Percentiles rank a stretch among this genome's conserved stretches.
phyloP scores from a whole-genome alignment of 2,888 invertebrate genomes.

The Drosophila subquinaria region DNA sequence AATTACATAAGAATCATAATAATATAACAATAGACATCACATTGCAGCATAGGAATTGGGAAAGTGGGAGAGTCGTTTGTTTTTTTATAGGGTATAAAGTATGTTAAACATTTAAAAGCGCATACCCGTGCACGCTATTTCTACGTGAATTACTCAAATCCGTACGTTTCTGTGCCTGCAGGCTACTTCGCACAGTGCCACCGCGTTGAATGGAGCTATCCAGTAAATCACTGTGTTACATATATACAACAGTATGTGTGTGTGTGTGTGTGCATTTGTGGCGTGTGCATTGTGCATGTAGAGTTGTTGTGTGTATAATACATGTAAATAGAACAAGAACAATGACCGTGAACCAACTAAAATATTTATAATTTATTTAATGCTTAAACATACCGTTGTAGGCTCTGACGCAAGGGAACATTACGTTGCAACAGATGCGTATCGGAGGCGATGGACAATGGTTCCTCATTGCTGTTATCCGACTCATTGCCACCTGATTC shows the following conservation, averaged over 20 bases:
- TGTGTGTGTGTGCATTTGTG: slow-evolving; percentile 27
- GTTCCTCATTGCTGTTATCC: slow-evolving; percentile 91
- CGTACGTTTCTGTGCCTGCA: slow-evolving; percentile 86
- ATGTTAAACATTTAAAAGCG: slow-evolving; percentile 76
- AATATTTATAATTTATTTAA: neutral
- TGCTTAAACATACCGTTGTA: slow-evolving; percentile 86
- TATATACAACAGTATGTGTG: slow-evolving; percentile 28
- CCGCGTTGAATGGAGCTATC: slow-evolving; percentile 88
- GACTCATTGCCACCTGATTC: slow-evolving; percentile 92
- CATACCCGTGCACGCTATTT: slow-evolving; percentile 88
- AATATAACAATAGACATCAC: slow-evolving; percentile 12
- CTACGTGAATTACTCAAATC: slow-evolving; percentile 86
- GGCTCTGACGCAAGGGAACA: slow-evolving; percentile 86
- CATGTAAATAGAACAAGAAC: slow-evolving; percentile 73
- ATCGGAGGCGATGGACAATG: slow-evolving; percentile 86
- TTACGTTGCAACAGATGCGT: slow-evolving; percentile 86
- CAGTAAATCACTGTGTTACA: slow-evolving; percentile 86
- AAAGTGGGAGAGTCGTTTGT: slow-evolving; percentile 6
- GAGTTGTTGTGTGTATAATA: slow-evolving; percentile 57
- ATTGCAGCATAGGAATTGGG: slow-evolving; percentile 14
- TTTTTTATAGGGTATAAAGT: slow-evolving; percentile 10
- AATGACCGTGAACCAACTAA: slow-evolving; percentile 52
- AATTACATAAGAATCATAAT: neutral
- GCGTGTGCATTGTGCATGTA: slow-evolving; percentile 42
- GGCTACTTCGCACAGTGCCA: slow-evolving; percentile 87